A percentile compares a stretch with the other conserved stretches of the same genome.
phyloP scores from a whole-genome alignment of 2,797 vertebrate genomes.

The Parambassis ranga region DNA sequence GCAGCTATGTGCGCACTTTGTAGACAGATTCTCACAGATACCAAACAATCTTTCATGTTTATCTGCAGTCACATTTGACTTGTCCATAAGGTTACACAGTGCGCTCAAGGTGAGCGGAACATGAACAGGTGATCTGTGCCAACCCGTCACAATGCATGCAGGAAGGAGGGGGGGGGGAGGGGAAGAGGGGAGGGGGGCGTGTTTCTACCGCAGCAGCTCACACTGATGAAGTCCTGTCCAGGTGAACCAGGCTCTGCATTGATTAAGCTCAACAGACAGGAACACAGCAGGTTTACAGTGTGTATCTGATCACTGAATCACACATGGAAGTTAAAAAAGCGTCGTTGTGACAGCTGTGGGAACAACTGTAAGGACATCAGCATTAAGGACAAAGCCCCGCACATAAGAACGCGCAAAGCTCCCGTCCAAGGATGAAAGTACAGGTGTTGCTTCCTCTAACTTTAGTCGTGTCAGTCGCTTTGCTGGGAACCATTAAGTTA shows the following conservation, averaged over 20 bases:
- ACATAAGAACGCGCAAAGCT: not conserved
- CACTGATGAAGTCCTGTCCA: not conserved
- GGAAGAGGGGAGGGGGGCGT: no score
- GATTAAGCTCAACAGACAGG: not conserved
- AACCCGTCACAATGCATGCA: not conserved
- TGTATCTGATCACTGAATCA: no score
- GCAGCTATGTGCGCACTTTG: no score
- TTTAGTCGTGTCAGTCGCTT: not conserved
- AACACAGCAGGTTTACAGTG: no score
- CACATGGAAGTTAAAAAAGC: not conserved
- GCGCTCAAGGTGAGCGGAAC: no score
- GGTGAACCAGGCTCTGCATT: constrained; percentile 15
- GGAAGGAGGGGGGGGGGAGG: no score
- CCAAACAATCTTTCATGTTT: no score
- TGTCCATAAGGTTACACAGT: no score
- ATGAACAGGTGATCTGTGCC: not conserved
- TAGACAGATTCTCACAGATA: no score
- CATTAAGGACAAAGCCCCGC: not conserved
- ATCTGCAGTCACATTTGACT: no score
- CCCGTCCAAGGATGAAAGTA: constrained; percentile 60
- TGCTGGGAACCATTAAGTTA: constrained; percentile 42
- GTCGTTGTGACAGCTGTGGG: not conserved
- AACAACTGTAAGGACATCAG: not conserved
- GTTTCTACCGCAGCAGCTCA: not conserved
- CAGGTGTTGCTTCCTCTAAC: not conserved